Percentiles rank a stretch among this genome's conserved stretches.
phyloP scores from a whole-genome alignment of 2,113 vertebrate genomes.

The human (Homo sapiens) region DNA sequence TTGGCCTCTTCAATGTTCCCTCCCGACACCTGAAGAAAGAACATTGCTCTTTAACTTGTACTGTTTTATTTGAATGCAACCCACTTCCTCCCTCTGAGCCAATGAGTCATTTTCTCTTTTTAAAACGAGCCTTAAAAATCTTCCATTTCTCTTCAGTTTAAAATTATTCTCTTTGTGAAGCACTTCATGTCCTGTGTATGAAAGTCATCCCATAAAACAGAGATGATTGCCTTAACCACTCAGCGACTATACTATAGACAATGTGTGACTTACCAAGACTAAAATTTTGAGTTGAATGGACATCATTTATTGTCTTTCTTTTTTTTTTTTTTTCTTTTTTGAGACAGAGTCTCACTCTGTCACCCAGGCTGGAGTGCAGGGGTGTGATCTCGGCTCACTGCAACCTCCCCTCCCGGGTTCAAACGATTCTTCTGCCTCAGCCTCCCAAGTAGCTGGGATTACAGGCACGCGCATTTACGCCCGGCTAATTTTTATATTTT shows the following conservation, averaged over 20 bases:
- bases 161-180: conserved; percentile 73
- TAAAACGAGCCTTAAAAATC: conserved; percentile 74
- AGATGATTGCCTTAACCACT: conserved; percentile 16
- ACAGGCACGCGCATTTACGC: too few species aligned
- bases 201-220: conserved; percentile 43
- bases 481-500: too few species aligned
- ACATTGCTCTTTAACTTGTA: conserved; percentile 74
- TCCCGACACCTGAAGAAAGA: conserved; percentile 73
- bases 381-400: too few species aligned
- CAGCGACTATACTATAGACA: not conserved
- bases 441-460: too few species aligned
- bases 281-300: conserved; percentile 20
- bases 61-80: conserved; percentile 76
- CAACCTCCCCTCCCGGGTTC: too few species aligned
- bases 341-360: too few species aligned
- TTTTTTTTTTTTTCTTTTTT: not conserved
- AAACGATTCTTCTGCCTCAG: too few species aligned
- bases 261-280: not conserved
- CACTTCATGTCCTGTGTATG: conserved; percentile 59
- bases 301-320: not conserved
- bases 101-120: conserved; percentile 81
- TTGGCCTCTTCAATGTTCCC: conserved; percentile 55
- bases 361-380: too few species aligned
- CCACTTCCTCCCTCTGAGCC: conserved; percentile 77
- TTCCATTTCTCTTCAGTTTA: conserved; percentile 75